phyloP scores from a whole-genome alignment of 2,797 vertebrate species.

The Danio albolineatus region DNA sequence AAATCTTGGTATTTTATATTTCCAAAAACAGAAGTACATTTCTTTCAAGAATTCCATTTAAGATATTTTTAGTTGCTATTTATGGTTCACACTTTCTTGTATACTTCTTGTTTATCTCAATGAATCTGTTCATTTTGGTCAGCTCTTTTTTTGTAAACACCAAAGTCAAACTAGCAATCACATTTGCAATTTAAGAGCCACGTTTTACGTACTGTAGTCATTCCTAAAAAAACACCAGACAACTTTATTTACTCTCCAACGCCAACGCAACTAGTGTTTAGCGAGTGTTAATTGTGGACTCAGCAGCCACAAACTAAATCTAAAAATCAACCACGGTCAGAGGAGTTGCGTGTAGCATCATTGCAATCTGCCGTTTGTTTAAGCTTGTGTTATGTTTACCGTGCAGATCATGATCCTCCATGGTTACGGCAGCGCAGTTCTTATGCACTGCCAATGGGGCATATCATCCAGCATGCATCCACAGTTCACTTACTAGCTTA shows the following conservation, averaged over 20 bases:
- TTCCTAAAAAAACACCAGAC: conserved; percentile 9
- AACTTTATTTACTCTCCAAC: conserved; percentile 22
- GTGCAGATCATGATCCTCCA: conserved; percentile 19
- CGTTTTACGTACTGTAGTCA: not conserved
- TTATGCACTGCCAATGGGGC: conserved; percentile 38
- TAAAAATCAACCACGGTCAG: not conserved
- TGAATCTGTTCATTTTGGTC: not conserved
- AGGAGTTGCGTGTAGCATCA: not conserved
- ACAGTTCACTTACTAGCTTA: conserved; percentile 14
- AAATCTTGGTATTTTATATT: too few species aligned
- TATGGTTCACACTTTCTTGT: too few species aligned
- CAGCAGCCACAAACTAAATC: not conserved
- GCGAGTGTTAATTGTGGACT: conserved; percentile 10
- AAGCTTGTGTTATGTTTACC: conserved; percentile 39
- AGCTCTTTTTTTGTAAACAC: not conserved
- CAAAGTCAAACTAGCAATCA: not conserved
- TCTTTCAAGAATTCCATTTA: too few species aligned
- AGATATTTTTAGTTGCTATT: too few species aligned
- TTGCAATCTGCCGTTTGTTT: conserved; percentile 10
- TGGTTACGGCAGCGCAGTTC: conserved; percentile 28
- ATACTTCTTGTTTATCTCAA: not conserved
- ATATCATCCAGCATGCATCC: conserved; percentile 17
- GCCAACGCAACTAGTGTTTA: conserved; percentile 20
- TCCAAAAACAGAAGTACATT: too few species aligned
- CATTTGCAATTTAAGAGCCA: not conserved